Base-by-base conservation (phyloP, 2,888 invertebrate species). In the Cantharis rufa region DNA sequence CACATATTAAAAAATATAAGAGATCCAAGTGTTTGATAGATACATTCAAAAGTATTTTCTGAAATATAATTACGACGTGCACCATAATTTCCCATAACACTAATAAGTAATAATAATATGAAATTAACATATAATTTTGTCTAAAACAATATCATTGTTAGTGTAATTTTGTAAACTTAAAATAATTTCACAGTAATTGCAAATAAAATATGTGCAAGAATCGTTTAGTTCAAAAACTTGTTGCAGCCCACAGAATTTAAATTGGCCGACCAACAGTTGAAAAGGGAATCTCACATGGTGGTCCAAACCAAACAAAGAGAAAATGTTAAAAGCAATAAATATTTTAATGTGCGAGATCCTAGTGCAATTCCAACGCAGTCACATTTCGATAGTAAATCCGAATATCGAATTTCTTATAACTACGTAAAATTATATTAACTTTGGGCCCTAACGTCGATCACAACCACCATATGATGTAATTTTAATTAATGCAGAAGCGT, bases 381-480 rank as follows among this genome's bases (percentile, higher is more conserved):
- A 24, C n/a, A 66, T 66, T 66, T n/a, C 13, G 16, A 13, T 24
- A 24, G 24, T 24, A n/a, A 48, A 24, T n/a, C 21, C n/a, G 24
- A 21, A 66, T 66, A 21, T 66, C 64, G n/a, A 21, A 66, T 13
- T 66, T 64, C n/a, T 21, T 21, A 21, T 10, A 21, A 21, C 21
- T 5, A 21, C 21, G n/a, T n/a, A 15, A 66, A 66, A 21, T 66
- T 21, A 66, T 24, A 24, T 16, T 64, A 64, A 64, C 11, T 64
- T 64, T 18, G 16, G 7, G 1, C 4, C 48, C 15, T 21, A 21
- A 64, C 21, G 64, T 13, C n/a, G 64, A 21, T 64, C 16, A 21
- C 70, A 64, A 28, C 70, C 24, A 70, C 32, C 27, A 48, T 70
- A 28, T 74, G 62, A 74, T 70, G 70, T 74, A 74, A 74, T 74